These are phyloP conservation scores for Athalia cordata DNA, from an alignment of 2,888 invertebrate genomes.

Conservation along the genomic window DNA sequence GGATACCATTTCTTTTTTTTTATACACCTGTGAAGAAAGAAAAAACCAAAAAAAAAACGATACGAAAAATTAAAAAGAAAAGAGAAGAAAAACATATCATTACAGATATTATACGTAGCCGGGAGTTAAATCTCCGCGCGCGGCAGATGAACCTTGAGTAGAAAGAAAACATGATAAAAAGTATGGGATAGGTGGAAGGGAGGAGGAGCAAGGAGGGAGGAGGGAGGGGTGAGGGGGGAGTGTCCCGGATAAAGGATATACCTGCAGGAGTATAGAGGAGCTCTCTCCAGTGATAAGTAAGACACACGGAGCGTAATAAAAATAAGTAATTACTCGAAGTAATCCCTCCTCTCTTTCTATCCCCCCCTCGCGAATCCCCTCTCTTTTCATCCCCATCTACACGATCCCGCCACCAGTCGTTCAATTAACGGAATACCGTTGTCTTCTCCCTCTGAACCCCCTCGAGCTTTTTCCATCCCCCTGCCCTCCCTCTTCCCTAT, in stretches of 20 bases:
- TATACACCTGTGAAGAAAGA: too few relatives aligned
- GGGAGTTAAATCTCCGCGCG: too few relatives aligned
- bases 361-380: conserved; percentile 52
- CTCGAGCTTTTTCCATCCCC: conserved; percentile 48
- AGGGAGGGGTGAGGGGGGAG: too few relatives aligned
- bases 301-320: conserved; percentile 66
- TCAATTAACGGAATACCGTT: conserved; percentile 69
- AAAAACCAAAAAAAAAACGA: too few relatives aligned
- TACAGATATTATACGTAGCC: too few relatives aligned
- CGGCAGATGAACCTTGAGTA: too few relatives aligned
- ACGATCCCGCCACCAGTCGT: conserved; percentile 59
- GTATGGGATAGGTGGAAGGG: too few relatives aligned
- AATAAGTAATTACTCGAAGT: conserved; percentile 72
- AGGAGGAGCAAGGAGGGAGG: too few relatives aligned
- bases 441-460: conserved; percentile 52
- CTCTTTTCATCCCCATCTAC: conserved; percentile 18
- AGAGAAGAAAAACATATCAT: too few relatives aligned
- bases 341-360: conserved; percentile 62
- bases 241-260: conserved; percentile 3
- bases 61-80: too few relatives aligned
- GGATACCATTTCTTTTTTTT: too few relatives aligned
- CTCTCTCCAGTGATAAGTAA: conserved; percentile 39
- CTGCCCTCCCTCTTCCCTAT: conserved; percentile 53
- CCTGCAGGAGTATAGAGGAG: conserved; percentile 15
- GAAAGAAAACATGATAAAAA: too few relatives aligned